Percentiles rank a stretch among this genome's conserved stretches.
Conservation (phyloP, 2,113 vertebrate genomes). For the Oryzias melastigma region DNA sequence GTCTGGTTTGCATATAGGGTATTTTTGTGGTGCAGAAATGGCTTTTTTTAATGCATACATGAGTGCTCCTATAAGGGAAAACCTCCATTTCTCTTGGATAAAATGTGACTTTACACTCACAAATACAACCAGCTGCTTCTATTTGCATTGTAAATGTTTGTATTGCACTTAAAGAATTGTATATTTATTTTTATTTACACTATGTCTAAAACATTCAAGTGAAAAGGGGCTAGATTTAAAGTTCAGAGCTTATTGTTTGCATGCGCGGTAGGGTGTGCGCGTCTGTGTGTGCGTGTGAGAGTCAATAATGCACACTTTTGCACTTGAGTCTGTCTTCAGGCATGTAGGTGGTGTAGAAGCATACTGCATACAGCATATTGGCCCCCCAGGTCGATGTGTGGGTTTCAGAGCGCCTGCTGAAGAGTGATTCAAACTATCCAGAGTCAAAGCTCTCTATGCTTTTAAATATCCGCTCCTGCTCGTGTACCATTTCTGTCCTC, state of each 20-base stretch:
- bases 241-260: slow-evolving; percentile 2
- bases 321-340: slow-evolving; percentile 48
- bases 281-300: slow-evolving; percentile 8
- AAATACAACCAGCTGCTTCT: background rate
- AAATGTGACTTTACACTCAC: slow-evolving; percentile 1
- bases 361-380: slow-evolving; percentile 48
- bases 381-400: slow-evolving; percentile 72
- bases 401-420: slow-evolving; percentile 64
- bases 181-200: slow-evolving; percentile 7
- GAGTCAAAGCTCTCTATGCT: slow-evolving; percentile 65
- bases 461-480: slow-evolving; percentile 65
- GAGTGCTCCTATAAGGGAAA: too few relatives aligned
- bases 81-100: too few relatives aligned
- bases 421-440: slow-evolving; percentile 72
- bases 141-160: background rate
- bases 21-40: too few relatives aligned
- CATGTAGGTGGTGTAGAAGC: slow-evolving; percentile 60
- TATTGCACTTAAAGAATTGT: background rate
- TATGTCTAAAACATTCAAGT: background rate
- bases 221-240: too few relatives aligned
- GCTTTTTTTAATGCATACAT: too few relatives aligned
- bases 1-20: too few relatives aligned
- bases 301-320: slow-evolving; percentile 1
- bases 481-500: slow-evolving; percentile 50
- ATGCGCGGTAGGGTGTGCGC: slow-evolving; percentile 1